phyloP scores from a whole-genome alignment of 2,113 vertebrate genomes.

The Acrocephalus kingi region DNA sequence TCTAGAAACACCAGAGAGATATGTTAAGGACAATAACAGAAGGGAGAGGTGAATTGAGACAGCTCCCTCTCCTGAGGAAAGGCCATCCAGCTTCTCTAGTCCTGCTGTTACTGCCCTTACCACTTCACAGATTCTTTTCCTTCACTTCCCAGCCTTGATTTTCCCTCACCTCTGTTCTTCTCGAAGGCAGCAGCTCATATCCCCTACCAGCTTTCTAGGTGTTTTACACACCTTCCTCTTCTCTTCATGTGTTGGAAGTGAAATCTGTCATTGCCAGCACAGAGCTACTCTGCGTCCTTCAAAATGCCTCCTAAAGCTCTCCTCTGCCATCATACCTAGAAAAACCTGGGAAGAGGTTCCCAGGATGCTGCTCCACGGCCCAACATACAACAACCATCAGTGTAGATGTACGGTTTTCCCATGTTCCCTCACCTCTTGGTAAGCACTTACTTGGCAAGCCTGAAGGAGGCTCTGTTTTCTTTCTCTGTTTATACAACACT shows the following conservation, averaged over 20 bases:
- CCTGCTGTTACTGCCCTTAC: background rate
- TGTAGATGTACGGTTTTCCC: background rate
- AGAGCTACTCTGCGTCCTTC: background rate
- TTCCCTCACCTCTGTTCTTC: background rate
- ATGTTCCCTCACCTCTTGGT: background rate
- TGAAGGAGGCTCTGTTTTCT: slow-evolving; percentile 10
- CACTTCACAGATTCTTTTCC: background rate
- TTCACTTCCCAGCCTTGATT: background rate
- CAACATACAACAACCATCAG: fast-evolving
- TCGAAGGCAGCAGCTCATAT: background rate
- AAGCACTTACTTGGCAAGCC: background rate
- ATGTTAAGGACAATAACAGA: background rate
- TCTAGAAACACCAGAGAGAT: background rate
- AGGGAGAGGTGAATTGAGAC: background rate
- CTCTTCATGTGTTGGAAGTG: background rate
- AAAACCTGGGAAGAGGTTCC: background rate
- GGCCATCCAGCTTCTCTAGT: background rate
- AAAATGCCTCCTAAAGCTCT: background rate
- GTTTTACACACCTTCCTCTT: background rate
- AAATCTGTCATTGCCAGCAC: too few species aligned
- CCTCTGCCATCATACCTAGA: background rate
- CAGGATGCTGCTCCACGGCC: fast-evolving
- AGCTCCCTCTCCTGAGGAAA: background rate
- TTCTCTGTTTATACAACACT: slow-evolving; percentile 19
- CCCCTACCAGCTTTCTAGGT: background rate